Base-by-base conservation (phyloP, 2,797 vertebrate genomes). In the Myotis myotis region DNA sequence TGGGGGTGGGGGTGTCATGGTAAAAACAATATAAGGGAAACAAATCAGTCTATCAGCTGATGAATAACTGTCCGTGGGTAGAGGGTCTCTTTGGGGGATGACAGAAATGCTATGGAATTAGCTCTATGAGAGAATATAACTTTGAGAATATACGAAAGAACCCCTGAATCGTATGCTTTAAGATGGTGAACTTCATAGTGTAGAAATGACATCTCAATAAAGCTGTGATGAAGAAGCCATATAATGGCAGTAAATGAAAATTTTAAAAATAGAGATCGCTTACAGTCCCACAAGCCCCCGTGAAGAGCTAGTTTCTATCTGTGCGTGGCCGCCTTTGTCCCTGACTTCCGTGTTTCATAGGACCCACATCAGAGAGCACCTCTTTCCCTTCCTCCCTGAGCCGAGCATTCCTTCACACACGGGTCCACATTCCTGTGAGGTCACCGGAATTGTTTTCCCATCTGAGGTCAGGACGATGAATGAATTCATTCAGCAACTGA, bases 401-500 rank as follows among this genome's bases (percentile, higher is more conserved):
- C 41, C 64, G 16, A 20, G n/a, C 51, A 36, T 72, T 60, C 87
- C 47, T n/a, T 72, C 87, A 16, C 78, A 44, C 49, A 36, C 75
- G 60, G 62, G 36, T 64, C 60, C 75, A 3, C 79, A 70, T 78
- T 81, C 92, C 78, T 60, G 0, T 5, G 80, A 70, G 71, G 49
- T 38, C 41, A 30, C 76, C 44, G 36, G 60, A 38, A 71, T 81
- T 72, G 81, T 83, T 93, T 92, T 89, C 95, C 90, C 81, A 78
- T 81, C 81, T 47, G 89, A 6, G 28, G 71, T 89, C 20, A 11
- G 55, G 85, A 87, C 89, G 72, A 89, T 72, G 81, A 91, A 87
- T 92, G 92, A 36, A 72, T 81, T 95, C 91, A 81, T 62, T 78
- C 91, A n/a, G 80, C 68, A 85, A 41, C 60, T 85, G 66, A 53